phyloP scores from a whole-genome alignment of 2,113 vertebrate species.

The Alexandromys fortis region DNA sequence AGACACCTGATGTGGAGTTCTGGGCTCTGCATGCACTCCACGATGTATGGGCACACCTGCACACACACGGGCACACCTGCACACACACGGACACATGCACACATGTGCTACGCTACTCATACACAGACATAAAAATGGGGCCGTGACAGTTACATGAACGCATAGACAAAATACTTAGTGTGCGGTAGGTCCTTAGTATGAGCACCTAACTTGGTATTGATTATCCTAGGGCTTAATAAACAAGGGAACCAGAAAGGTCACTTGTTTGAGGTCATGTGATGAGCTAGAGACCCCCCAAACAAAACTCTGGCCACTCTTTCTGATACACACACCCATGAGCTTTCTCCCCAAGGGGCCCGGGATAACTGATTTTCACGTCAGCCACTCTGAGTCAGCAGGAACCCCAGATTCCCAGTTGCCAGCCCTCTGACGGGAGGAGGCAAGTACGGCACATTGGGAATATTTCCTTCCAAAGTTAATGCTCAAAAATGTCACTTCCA shows the following conservation, averaged over 20 bases:
- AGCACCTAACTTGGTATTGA: not conserved
- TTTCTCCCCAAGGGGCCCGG: fast-evolving
- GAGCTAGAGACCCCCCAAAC: not conserved
- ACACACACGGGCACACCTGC: not conserved
- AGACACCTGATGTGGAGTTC: not conserved
- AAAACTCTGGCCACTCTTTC: fast-evolving
- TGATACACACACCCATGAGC: not conserved
- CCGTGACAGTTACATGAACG: not conserved
- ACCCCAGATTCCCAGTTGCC: not conserved
- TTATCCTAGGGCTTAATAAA: not conserved
- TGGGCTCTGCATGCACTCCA: not conserved
- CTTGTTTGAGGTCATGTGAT: not conserved
- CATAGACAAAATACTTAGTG: not conserved
- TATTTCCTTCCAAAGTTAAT: not conserved
- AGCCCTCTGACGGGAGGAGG: not conserved
- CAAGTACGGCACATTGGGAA: not conserved
- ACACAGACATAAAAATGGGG: not conserved
- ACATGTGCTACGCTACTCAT: not conserved
- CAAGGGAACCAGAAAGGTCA: not conserved
- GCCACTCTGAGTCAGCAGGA: fast-evolving
- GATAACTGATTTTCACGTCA: not conserved
- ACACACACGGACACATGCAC: not conserved
- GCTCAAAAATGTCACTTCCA: not conserved
- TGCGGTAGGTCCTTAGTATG: not conserved
- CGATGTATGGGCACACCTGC: not conserved